phyloP scores from a whole-genome alignment of 2,797 vertebrate genomes.

The Gymnoscopelus microlampas region DNA sequence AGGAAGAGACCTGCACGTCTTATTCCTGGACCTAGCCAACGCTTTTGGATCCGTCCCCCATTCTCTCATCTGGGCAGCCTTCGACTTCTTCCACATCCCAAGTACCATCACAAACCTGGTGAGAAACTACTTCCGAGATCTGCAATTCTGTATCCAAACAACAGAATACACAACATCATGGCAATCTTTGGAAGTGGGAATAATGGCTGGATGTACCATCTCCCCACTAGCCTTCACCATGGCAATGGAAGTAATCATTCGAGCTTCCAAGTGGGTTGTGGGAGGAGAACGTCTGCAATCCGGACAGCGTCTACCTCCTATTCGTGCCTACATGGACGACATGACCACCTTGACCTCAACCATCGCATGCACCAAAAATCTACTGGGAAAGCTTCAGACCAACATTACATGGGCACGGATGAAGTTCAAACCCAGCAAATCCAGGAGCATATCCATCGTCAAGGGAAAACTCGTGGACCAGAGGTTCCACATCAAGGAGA shows the following conservation, averaged over 20 bases:
- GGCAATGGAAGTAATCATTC: slow-evolving; percentile 29
- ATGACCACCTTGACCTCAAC: slow-evolving; percentile 26
- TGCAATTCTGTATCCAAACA: slow-evolving; percentile 34
- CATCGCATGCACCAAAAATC: slow-evolving; percentile 10
- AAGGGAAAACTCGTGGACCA: slow-evolving; percentile 23
- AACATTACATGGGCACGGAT: slow-evolving; percentile 12
- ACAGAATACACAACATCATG: slow-evolving; percentile 26
- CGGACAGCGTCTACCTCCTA: slow-evolving; percentile 16
- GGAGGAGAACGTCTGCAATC: slow-evolving; percentile 18
- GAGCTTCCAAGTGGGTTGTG: slow-evolving; percentile 24
- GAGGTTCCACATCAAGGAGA: slow-evolving; percentile 13
- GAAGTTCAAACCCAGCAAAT: no score
- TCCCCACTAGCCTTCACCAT: slow-evolving; percentile 32
- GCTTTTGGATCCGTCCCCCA: slow-evolving; percentile 38
- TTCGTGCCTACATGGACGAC: slow-evolving; percentile 21
- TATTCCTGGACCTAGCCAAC: slow-evolving; percentile 32
- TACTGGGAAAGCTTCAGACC: slow-evolving; percentile 21
- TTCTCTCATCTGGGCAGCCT: slow-evolving; percentile 26
- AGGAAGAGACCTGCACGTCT: slow-evolving; percentile 23
- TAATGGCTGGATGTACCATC: no score
- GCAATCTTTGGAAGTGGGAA: slow-evolving; percentile 24
- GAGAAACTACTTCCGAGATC: slow-evolving; percentile 26
- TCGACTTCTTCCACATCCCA: slow-evolving; percentile 28
- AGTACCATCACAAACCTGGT: slow-evolving; percentile 25
- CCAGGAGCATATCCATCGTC: slow-evolving; percentile 22